A percentile compares a stretch with the other conserved stretches of the same genome.
Conservation (phyloP, 2,797 vertebrate genomes). For the Enteromius paludinosus region DNA sequence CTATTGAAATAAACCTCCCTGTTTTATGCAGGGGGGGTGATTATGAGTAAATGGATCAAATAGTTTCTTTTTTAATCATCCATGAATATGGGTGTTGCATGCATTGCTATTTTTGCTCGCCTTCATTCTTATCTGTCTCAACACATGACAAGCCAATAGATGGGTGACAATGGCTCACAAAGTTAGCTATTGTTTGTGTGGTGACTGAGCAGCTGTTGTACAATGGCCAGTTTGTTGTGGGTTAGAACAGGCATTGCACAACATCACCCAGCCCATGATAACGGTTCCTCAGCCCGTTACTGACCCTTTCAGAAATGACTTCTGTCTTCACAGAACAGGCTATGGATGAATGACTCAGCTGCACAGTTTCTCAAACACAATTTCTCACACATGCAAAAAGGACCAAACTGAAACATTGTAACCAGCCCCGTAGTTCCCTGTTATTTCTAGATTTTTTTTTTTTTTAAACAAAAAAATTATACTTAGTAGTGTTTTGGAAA, state of each 20-base stretch:
- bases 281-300: constrained; percentile 16
- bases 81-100: not conserved
- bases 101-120: constrained; percentile 4
- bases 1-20: constrained; percentile 11
- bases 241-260: constrained; percentile 71
- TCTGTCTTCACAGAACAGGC: not conserved
- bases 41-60: not conserved
- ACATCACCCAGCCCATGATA: constrained; percentile 57
- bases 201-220: constrained; percentile 71
- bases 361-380: constrained; percentile 2
- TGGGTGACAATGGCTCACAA: constrained; percentile 74
- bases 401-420: not conserved
- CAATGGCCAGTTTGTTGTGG: constrained; percentile 73
- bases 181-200: constrained; percentile 76
- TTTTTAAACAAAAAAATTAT: not conserved
- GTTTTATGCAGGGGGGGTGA: not conserved
- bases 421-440: not conserved
- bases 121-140: constrained; percentile 65
- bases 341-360: constrained; percentile 43
- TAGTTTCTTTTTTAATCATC: constrained; percentile 1
- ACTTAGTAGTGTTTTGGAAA: not conserved
- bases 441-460: not conserved
- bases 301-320: not conserved
- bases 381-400: not conserved
- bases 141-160: constrained; percentile 66